phyloP scores from a whole-genome alignment of 2,797 vertebrate genomes.

The Meriones psammophilus region DNA sequence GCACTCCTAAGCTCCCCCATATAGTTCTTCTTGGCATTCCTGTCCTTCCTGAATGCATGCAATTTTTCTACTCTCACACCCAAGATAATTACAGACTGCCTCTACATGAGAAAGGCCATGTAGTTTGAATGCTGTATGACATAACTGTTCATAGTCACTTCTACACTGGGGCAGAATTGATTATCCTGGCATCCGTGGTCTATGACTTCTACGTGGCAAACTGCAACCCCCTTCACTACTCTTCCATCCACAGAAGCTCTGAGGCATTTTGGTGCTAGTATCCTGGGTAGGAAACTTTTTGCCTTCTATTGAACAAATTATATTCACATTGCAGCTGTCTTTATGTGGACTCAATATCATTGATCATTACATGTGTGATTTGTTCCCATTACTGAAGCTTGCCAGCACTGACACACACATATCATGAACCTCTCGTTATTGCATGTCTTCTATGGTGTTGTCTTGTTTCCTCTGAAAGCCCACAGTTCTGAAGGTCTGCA shows the following conservation, averaged over 20 bases:
- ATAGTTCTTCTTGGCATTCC: neutral
- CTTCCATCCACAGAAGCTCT: constrained; percentile 44
- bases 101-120: neutral
- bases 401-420: constrained; percentile 56
- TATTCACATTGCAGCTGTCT: constrained; percentile 63
- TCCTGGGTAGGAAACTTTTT: constrained; percentile 46
- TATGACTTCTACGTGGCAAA: neutral
- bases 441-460: constrained; percentile 61
- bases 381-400: constrained; percentile 41
- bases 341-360: constrained; percentile 75
- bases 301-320: constrained; percentile 49
- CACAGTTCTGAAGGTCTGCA: neutral
- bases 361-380: constrained; percentile 45
- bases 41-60: neutral
- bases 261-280: neutral
- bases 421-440: constrained; percentile 64
- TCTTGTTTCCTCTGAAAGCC: constrained; percentile 58
- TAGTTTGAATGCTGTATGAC: neutral
- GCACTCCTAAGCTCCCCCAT: neutral
- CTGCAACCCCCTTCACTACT: constrained; percentile 72
- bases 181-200: too few relatives aligned
- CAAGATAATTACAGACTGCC: neutral
- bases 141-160: neutral
- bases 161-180: neutral
- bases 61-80: neutral